A percentile compares a stretch with the other conserved stretches of the same genome.
phyloP scores from a whole-genome alignment of 1,140 invertebrate genomes.

The Pteromalus puparum region DNA sequence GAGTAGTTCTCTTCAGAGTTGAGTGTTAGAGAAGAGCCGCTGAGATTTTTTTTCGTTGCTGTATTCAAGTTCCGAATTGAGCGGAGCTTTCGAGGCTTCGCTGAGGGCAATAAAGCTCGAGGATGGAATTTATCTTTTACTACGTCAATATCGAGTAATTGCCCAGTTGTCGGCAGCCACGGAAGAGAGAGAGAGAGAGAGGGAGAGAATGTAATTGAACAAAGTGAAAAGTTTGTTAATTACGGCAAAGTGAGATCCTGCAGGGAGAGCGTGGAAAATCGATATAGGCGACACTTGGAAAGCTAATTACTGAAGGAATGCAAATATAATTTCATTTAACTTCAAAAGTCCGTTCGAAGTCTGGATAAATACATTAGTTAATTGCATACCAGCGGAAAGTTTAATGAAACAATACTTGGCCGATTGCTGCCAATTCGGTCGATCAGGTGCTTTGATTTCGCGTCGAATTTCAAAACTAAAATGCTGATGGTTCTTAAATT shows the following conservation, averaged over 20 bases:
- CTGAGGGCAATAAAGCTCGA: neutral
- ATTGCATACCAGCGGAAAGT: neutral
- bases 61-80: neutral
- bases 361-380: conserved; percentile 25
- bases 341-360: conserved; percentile 11
- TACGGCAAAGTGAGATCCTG: conserved; percentile 10
- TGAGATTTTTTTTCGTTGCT: neutral
- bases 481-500: no score
- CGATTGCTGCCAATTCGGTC: no score
- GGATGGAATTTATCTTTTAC: conserved; percentile 15
- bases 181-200: neutral
- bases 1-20: neutral
- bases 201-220: conserved; percentile 16
- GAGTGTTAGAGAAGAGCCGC: neutral
- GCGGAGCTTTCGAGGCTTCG: neutral
- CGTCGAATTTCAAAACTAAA: neutral
- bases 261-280: neutral
- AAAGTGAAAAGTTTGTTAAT: conserved; percentile 40
- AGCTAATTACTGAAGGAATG: conserved; percentile 34
- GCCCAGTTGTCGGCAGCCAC: no score
- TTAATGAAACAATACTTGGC: neutral
- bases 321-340: conserved; percentile 38
- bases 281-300: conserved; percentile 28
- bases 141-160: conserved; percentile 31
- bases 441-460: no score